A percentile compares a stretch with the other conserved stretches of the same genome.
Evolutionary conservation across 2,888 invertebrate genomes (phyloP).

Genomic region (Ichneumon xanthorius): DNA sequence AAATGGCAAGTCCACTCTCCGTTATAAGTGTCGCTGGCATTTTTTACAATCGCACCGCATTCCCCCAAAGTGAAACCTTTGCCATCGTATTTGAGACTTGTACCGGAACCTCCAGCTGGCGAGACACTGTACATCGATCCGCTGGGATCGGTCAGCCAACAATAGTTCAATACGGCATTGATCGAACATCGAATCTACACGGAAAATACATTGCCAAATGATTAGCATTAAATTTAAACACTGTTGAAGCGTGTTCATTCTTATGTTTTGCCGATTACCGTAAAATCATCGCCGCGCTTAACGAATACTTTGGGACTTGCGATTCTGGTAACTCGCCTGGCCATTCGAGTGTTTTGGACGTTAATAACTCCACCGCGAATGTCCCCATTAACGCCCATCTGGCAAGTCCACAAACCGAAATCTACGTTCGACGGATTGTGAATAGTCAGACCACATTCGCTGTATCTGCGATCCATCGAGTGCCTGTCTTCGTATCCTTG

Average conservation of each 20-base stretch:
- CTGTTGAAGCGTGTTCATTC: background rate
- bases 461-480: constrained; percentile 45
- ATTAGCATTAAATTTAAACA: background rate
- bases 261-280: constrained; percentile 69
- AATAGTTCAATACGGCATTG: constrained; percentile 75
- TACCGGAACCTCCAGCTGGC: constrained; percentile 45
- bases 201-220: background rate
- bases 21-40: constrained; percentile 71
- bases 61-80: constrained; percentile 77
- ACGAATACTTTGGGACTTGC: constrained; percentile 71
- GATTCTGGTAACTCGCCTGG: background rate
- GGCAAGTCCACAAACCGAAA: constrained; percentile 79
- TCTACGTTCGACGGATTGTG: constrained; percentile 72
- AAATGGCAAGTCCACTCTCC: constrained; percentile 80
- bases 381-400: constrained; percentile 54
- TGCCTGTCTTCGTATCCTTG: constrained; percentile 64
- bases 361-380: constrained; percentile 40
- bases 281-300: constrained; percentile 73
- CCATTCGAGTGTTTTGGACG: constrained; percentile 26
- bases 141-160: constrained; percentile 80
- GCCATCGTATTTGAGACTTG: constrained; percentile 73
- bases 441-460: constrained; percentile 78
- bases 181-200: constrained; percentile 77
- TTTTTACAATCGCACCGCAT: constrained; percentile 75
- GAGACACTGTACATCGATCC: constrained; percentile 75